Evolutionary conservation across 1,140 invertebrate species (phyloP).

Genomic region (Drosophila simulans): DNA sequence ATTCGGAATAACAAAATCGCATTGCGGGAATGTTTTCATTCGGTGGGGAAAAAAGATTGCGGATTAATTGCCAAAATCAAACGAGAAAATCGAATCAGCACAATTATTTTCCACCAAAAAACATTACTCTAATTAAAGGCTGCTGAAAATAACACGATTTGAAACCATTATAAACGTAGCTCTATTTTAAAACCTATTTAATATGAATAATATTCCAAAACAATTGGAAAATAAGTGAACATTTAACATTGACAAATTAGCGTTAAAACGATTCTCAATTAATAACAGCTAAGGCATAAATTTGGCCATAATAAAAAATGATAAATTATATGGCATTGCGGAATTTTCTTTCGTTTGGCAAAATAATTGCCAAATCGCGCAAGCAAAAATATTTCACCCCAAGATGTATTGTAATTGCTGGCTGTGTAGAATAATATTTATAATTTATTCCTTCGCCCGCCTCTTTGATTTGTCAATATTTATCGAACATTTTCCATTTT

Average conservation of each 20-base stretch:
- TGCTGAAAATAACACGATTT: neutral
- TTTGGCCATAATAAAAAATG: neutral
- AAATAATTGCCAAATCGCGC: conserved; percentile 36
- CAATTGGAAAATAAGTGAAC: too few relatives aligned
- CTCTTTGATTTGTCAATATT: conserved; percentile 6
- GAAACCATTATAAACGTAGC: too few relatives aligned
- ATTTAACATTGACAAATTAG: too few relatives aligned
- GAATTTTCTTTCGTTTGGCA: neutral
- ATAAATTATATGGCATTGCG: neutral
- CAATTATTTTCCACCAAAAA: neutral
- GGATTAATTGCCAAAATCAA: conserved; percentile 17
- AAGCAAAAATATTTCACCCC: conserved; percentile 17
- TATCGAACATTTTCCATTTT: neutral
- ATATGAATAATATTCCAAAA: too few relatives aligned
- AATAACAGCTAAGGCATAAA: neutral
- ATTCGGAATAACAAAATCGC: conserved; percentile 45
- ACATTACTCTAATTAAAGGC: neutral
- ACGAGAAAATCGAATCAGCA: conserved; percentile 1
- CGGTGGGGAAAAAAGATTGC: conserved; percentile 6
- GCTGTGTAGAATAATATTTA: neutral
- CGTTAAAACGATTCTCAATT: neutral
- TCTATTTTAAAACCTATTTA: too few relatives aligned
- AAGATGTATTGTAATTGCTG: conserved; percentile 31
- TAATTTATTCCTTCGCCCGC: neutral
- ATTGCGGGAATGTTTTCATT: conserved; percentile 30